Evolutionary conservation across 2,797 vertebrate genomes (phyloP).

Genomic region (Enteromius argenteus): DNA sequence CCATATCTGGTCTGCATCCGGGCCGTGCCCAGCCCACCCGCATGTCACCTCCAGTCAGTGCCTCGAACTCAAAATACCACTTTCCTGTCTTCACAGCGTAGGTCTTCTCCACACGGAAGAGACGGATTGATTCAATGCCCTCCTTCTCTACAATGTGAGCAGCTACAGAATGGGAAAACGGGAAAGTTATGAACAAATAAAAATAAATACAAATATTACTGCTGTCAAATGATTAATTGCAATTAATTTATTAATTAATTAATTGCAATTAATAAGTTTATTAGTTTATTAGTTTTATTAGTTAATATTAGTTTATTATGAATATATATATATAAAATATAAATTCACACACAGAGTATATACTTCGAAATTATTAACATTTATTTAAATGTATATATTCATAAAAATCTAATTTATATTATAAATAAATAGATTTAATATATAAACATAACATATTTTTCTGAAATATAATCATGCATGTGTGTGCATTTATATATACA

Average conservation of each 20-base stretch:
- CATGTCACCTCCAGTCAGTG: slow-evolving; percentile 94
- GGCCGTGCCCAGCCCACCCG: slow-evolving; percentile 97
- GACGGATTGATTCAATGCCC: slow-evolving; percentile 91
- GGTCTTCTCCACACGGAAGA: slow-evolving; percentile 94
- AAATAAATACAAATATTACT: too few species aligned
- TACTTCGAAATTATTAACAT: neutral
- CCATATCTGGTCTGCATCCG: slow-evolving; percentile 89
- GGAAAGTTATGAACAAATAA: neutral
- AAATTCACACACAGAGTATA: neutral
- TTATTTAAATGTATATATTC: too few species aligned
- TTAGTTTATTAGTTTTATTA: too few species aligned
- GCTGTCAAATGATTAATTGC: too few species aligned
- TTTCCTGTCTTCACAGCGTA: slow-evolving; percentile 92
- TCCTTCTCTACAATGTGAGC: slow-evolving; percentile 83
- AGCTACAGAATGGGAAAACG: slow-evolving; percentile 69
- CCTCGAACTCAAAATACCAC: slow-evolving; percentile 99
- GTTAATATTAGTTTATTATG: too few species aligned
- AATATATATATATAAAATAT: neutral
- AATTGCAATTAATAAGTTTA: too few species aligned
- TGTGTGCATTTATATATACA: too few species aligned
- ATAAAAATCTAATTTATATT: too few species aligned
- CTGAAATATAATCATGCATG: too few species aligned
- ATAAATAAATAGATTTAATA: too few species aligned
- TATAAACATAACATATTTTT: too few species aligned
- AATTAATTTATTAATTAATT: too few species aligned